A percentile compares a stretch with the other conserved stretches of the same genome.
Conservation (phyloP, 1,140 invertebrate genomes). For the Drosophila funebris region DNA sequence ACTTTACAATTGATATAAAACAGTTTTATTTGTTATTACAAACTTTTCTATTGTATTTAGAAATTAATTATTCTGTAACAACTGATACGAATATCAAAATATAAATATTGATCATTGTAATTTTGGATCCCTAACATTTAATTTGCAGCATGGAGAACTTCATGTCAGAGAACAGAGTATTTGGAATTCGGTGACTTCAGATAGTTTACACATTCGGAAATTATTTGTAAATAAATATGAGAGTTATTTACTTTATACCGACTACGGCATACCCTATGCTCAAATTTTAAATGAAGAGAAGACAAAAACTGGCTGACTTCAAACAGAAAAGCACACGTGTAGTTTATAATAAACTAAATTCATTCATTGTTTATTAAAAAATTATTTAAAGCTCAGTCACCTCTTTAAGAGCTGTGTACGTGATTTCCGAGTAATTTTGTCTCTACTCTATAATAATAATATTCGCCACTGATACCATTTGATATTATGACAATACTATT, state of each 20-base stretch:
- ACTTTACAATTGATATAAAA: not conserved
- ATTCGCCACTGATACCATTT: conserved; percentile 4
- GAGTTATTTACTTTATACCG: not conserved
- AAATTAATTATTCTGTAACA: not conserved
- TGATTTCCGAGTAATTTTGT: conserved; percentile 3
- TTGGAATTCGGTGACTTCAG: not conserved
- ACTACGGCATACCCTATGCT: not conserved
- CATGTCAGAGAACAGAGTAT: not conserved
- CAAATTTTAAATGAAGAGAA: not conserved
- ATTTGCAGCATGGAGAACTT: not conserved
- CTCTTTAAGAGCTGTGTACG: conserved; percentile 4
- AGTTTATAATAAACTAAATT: not conserved
- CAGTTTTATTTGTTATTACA: not conserved
- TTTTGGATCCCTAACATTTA: not conserved
- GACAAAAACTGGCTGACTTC: no score
- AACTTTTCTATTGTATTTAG: not conserved
- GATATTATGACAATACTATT: not conserved
- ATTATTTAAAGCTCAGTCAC: not conserved
- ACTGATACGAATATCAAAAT: not conserved
- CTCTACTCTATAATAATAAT: not conserved
- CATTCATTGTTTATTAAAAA: not conserved
- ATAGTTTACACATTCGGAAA: not conserved
- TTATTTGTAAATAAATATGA: not conserved
- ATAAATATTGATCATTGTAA: not conserved
- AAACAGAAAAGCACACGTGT: no score